Base-by-base conservation (phyloP, 64 coral and sea anemone species). In the Pocillopora verrucosa region DNA sequence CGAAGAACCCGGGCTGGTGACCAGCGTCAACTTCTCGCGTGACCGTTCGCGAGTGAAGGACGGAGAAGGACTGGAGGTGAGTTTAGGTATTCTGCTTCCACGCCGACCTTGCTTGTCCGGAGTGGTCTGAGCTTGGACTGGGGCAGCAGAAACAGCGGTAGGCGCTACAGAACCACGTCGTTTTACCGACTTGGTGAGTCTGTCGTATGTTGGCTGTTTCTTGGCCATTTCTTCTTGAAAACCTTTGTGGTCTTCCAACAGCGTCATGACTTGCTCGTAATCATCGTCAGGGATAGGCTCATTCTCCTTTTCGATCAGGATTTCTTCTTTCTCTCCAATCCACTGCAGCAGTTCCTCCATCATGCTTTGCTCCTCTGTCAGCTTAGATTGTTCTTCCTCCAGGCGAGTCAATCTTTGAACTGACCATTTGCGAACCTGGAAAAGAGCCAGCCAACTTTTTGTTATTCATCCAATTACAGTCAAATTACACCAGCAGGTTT, bases 191-290 rank as follows among this genome's bases (percentile, higher is more conserved):
- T 95, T 99, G 10, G 94, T 93, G 0, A 99, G 85, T 34, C 88
- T 86, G 75, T 99, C 97, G 65, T 99, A 99, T 10, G 80, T 90
- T 4, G 97, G 97, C 41, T 99, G 97, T 91, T 92, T 99, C 64
- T 92, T 99, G 0, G 97, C 94, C 90, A 99, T 92, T 87, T 91
- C 93, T 78, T 99, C 97, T 72, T 99, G 97, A 75, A 99, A 99
- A 11, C 86, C 88, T 89, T 99, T 95, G 78, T 99, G 97, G 60
- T 99, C 97, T n/a, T 99, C 97, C 13, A 99, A 80, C 14, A 99
- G 77, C n/a, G 65, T 80, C 16, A 92, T 85, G 20, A 99, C 88
- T 86, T 95, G 84, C n/a, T 95, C 94, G 41, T 93, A 95, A 59
- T 99, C 91, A 24, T 95, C 97, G 34, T 95, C 93, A 58, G 97